These are phyloP conservation scores for Rhynchotus rufescens DNA, from an alignment of 2,797 vertebrate genomes.

Conservation along the genomic window DNA sequence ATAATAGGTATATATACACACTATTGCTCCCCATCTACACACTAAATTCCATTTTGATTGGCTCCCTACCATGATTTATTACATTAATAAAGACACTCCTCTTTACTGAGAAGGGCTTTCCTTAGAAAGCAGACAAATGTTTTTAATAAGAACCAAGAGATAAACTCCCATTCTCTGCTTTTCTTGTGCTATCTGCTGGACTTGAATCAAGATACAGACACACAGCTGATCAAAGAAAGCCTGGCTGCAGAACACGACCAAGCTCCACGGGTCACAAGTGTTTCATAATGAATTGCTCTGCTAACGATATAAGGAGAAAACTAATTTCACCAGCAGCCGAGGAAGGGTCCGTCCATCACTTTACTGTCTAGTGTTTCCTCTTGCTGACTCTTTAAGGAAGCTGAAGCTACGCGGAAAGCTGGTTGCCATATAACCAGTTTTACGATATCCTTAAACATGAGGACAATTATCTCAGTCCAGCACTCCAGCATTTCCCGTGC, in stretches of 20 bases:
- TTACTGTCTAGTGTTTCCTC: neutral
- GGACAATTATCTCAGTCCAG: neutral
- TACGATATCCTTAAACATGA: neutral
- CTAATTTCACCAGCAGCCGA: neutral
- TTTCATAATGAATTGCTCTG: neutral
- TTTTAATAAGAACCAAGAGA: constrained; percentile 47
- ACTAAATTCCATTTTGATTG: neutral
- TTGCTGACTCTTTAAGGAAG: neutral
- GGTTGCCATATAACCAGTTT: neutral
- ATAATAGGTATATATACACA: neutral
- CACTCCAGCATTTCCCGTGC: neutral
- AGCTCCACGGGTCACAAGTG: neutral
- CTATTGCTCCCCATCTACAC: neutral
- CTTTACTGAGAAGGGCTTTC: neutral
- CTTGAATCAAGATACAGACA: neutral
- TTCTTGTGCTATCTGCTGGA: neutral
- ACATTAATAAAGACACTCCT: constrained; percentile 45
- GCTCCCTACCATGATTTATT: constrained; percentile 34
- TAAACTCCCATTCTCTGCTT: neutral
- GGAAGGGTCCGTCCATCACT: neutral
- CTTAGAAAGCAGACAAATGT: constrained; percentile 37
- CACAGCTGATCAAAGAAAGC: neutral
- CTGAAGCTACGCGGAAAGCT: neutral
- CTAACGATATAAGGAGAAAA: neutral
- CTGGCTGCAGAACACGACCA: neutral